A percentile compares a stretch with the other conserved stretches of the same genome.
Evolutionary conservation across 2,888 invertebrate species (phyloP).

Genomic region (Agonopterix subpropinquella): DNA sequence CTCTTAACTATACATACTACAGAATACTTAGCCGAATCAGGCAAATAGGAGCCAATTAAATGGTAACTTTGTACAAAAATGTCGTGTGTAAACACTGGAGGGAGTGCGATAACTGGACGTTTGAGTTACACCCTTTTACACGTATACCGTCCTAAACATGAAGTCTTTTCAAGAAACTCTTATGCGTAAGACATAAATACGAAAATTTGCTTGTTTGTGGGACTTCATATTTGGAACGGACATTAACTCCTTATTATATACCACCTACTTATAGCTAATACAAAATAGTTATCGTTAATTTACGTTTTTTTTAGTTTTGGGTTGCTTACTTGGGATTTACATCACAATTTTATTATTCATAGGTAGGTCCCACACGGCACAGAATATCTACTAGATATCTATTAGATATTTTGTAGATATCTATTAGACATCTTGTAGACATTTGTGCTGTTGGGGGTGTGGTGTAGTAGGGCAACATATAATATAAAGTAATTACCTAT

Average conservation of each 20-base stretch:
- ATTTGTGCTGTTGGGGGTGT: too few relatives aligned
- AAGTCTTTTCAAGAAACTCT: constrained; percentile 10
- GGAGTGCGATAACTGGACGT: constrained; percentile 75
- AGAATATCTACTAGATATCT: too few relatives aligned
- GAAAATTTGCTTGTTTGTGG: too few relatives aligned
- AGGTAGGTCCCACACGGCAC: too few relatives aligned
- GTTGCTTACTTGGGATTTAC: too few relatives aligned
- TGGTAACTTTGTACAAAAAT: constrained; percentile 66
- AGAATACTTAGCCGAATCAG: constrained; percentile 21
- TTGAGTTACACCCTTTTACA: constrained; percentile 52
- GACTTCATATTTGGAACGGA: neutral
- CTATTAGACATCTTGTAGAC: too few relatives aligned
- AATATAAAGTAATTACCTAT: too few relatives aligned
- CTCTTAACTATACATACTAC: neutral
- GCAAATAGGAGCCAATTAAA: constrained; percentile 48
- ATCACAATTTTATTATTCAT: neutral
- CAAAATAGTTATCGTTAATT: constrained; percentile 7
- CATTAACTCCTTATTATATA: constrained; percentile 10
- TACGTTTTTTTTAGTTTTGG: neutral
- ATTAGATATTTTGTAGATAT: too few relatives aligned
- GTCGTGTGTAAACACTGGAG: constrained; percentile 71
- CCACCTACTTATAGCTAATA: constrained; percentile 16
- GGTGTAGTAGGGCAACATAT: neutral
- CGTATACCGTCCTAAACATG: constrained; percentile 25
- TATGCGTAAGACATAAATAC: too few relatives aligned